These are phyloP conservation scores for Eustalomyia histrio DNA, from an alignment of 2,888 invertebrate species.

Conservation along the genomic window DNA sequence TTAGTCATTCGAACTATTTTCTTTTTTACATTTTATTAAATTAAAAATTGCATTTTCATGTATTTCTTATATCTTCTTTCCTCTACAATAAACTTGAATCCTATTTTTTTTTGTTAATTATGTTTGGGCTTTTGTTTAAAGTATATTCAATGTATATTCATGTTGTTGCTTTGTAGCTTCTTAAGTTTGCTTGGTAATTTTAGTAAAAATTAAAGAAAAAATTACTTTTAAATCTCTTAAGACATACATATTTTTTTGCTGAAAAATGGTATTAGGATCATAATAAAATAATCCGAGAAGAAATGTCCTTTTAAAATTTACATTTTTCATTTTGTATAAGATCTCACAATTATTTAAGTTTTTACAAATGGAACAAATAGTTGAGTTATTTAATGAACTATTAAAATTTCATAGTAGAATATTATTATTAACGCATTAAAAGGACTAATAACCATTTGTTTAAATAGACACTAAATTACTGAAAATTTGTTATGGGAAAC, in stretches of 20 bases:
- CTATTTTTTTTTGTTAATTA: not conserved
- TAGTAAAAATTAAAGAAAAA: conserved; percentile 7
- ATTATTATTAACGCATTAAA: too few relatives aligned
- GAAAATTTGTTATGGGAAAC: too few relatives aligned
- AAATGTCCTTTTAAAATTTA: not conserved
- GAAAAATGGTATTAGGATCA: not conserved
- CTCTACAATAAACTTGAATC: not conserved
- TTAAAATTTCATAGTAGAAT: too few relatives aligned
- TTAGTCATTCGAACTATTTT: too few relatives aligned
- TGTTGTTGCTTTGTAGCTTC: not conserved
- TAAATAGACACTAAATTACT: too few relatives aligned
- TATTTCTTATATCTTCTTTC: not conserved
- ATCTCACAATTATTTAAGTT: too few relatives aligned
- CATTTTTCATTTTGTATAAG: too few relatives aligned
- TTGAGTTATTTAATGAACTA: not conserved
- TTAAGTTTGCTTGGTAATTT: not conserved
- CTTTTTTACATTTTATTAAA: not conserved
- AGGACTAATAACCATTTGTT: too few relatives aligned
- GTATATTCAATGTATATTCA: not conserved
- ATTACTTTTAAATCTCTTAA: conserved; percentile 7
- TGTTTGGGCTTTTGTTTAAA: not conserved
- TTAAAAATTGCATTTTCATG: not conserved
- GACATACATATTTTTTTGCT: conserved; percentile 1
- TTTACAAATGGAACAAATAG: not conserved
- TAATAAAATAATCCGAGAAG: not conserved